Evolutionary conservation across 2,888 invertebrate genomes (phyloP).

Genomic region (Hypomecis punctinalis): DNA sequence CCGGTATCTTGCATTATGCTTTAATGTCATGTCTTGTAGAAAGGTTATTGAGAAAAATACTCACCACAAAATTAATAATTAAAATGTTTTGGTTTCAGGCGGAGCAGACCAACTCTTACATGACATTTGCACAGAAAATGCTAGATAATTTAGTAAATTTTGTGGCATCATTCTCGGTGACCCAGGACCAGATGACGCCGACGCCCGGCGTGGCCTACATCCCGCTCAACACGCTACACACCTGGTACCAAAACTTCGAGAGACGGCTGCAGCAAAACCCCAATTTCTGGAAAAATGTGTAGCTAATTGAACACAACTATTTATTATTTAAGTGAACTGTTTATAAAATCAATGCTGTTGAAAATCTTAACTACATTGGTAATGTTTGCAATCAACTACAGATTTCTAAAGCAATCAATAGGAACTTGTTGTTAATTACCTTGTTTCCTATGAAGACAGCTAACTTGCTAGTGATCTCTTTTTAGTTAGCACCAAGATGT

Average conservation of each 20-base stretch:
- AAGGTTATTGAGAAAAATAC: background rate
- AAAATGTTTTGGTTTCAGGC: conserved; percentile 57
- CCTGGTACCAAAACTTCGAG: conserved; percentile 97
- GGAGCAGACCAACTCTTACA: conserved; percentile 75
- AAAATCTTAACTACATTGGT: conserved; percentile 7
- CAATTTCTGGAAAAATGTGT: conserved; percentile 93
- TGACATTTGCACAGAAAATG: conserved; percentile 95
- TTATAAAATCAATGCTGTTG: conserved; percentile 28
- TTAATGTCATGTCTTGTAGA: too few relatives aligned
- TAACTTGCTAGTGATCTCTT: too few relatives aligned
- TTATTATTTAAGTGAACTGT: conserved; percentile 6
- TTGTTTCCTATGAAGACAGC: background rate
- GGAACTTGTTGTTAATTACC: background rate
- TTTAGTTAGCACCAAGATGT: too few relatives aligned
- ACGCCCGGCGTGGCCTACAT: conserved; percentile 93
- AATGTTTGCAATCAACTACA: conserved; percentile 1
- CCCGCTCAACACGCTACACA: conserved; percentile 94
- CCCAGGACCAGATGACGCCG: conserved; percentile 91
- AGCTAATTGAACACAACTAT: conserved; percentile 17
- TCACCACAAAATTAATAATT: background rate
- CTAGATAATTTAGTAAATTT: conserved; percentile 96
- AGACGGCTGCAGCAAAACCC: conserved; percentile 95
- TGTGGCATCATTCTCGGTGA: conserved; percentile 94
- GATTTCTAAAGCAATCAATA: conserved; percentile 3
- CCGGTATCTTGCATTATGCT: too few relatives aligned